Conservation (phyloP, 2,888 invertebrate genomes). For the Scaptomyza reducta region DNA sequence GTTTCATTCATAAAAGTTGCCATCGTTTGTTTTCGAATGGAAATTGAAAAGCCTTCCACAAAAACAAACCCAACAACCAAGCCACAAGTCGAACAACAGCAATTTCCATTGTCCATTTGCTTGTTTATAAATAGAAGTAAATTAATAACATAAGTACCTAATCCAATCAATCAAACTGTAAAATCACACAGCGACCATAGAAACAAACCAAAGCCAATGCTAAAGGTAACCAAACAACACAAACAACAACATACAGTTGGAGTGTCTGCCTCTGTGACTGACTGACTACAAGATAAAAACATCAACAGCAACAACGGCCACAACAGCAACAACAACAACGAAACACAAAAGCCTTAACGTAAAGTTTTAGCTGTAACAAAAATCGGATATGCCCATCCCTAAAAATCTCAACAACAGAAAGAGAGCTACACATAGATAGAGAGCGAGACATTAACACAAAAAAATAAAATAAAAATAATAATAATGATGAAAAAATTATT, state of each 20-base stretch:
- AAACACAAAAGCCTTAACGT: conserved; percentile 47
- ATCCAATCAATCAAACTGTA: conserved; percentile 83
- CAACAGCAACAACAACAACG: conserved; percentile 38
- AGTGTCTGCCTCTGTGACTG: conserved; percentile 68
- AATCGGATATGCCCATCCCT: conserved; percentile 82
- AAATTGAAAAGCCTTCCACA: conserved; percentile 57
- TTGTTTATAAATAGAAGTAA: conserved; percentile 80
- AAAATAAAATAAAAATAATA: conserved; percentile 23
- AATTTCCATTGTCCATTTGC: conserved; percentile 70
- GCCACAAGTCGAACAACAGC: conserved; percentile 25
- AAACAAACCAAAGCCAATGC: conserved; percentile 68
- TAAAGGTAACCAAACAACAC: conserved; percentile 57
- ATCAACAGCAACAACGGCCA: conserved; percentile 75
- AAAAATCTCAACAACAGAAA: conserved; percentile 64
- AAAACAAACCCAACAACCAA: conserved; percentile 20
- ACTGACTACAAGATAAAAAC: conserved; percentile 79
- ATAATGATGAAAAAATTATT: conserved; percentile 44
- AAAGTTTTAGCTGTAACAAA: conserved; percentile 74
- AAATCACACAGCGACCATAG: conserved; percentile 71
- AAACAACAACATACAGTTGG: conserved; percentile 32
- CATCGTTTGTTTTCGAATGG: conserved; percentile 61
- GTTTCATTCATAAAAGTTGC: conserved; percentile 65
- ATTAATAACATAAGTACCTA: conserved; percentile 83
- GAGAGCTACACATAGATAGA: conserved; percentile 25
- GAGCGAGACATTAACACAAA: conserved; percentile 7